A percentile compares a stretch with the other conserved stretches of the same genome.
phyloP scores from a whole-genome alignment of 2,888 invertebrate genomes.

The Scaptomyza tumidula region DNA sequence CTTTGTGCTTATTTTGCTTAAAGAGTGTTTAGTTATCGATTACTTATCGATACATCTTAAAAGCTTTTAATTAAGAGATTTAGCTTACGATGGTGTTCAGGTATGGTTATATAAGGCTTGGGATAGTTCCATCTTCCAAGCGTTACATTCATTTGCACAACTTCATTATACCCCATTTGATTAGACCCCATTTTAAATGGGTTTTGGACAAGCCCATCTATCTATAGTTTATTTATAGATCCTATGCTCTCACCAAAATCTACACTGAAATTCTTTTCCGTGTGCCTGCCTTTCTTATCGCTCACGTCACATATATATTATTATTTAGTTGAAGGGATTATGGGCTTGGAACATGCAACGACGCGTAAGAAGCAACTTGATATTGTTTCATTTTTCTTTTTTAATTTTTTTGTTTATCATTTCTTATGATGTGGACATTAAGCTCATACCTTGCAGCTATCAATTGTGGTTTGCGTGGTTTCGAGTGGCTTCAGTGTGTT shows the following conservation, averaged over 20 bases:
- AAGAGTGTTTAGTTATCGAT: too few species aligned
- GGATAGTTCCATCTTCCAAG: too few species aligned
- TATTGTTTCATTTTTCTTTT: constrained; percentile 15
- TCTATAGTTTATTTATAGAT: constrained; percentile 53
- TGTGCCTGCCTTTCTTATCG: constrained; percentile 61
- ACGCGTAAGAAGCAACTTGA: constrained; percentile 15
- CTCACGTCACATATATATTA: constrained; percentile 48
- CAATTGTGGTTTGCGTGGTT: constrained; percentile 50
- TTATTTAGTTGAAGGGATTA: constrained; percentile 57
- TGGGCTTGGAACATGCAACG: constrained; percentile 63
- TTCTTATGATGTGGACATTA: constrained; percentile 55
- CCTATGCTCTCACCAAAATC: constrained; percentile 33
- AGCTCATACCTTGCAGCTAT: constrained; percentile 60
- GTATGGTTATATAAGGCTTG: too few species aligned
- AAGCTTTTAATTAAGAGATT: too few species aligned
- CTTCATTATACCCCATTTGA: too few species aligned
- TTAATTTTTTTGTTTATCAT: constrained; percentile 24
- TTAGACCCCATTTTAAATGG: neutral
- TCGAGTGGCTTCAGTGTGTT: constrained; percentile 5
- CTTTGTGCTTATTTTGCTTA: too few species aligned
- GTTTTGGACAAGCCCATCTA: constrained; percentile 8
- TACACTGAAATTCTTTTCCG: constrained; percentile 29
- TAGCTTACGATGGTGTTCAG: too few species aligned
- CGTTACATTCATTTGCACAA: too few species aligned
- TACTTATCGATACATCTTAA: too few species aligned